These are phyloP conservation scores for Microctenopoma stevenorrisi DNA, from an alignment of 2,797 vertebrate genomes.

Conservation along the genomic window DNA sequence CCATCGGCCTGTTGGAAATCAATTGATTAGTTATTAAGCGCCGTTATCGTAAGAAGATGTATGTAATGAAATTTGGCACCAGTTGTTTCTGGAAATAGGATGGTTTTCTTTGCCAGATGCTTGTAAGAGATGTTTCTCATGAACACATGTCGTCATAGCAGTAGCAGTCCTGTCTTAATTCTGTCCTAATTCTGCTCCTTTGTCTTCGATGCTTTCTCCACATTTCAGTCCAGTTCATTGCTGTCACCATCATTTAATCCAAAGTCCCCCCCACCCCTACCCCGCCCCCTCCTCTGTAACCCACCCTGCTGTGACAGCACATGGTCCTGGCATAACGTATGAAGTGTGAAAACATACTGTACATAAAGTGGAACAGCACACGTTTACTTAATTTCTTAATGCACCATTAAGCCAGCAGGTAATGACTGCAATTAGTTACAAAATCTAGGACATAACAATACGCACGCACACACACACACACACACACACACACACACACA, in stretches of 20 bases:
- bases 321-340: neutral
- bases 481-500: no score
- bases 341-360: constrained; percentile 13
- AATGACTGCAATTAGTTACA: constrained; percentile 34
- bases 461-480: neutral
- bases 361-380: constrained; percentile 13
- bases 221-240: constrained; percentile 11
- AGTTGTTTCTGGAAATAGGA: neutral
- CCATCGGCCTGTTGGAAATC: constrained; percentile 19
- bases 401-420: constrained; percentile 21
- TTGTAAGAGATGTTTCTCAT: constrained; percentile 14
- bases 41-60: constrained; percentile 1
- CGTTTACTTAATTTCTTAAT: constrained; percentile 16
- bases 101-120: neutral
- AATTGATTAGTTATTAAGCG: constrained; percentile 46
- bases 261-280: no score
- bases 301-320: constrained; percentile 1
- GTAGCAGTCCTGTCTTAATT: neutral
- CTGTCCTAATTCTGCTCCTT: neutral
- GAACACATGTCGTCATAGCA: neutral
- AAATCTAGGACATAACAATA: constrained; percentile 10
- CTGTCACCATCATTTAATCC: neutral
- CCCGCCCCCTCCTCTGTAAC: neutral
- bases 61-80: neutral
- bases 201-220: neutral